These are phyloP conservation scores for Agrilus mali DNA, from an alignment of 2,888 invertebrate genomes.

Conservation along the genomic window DNA sequence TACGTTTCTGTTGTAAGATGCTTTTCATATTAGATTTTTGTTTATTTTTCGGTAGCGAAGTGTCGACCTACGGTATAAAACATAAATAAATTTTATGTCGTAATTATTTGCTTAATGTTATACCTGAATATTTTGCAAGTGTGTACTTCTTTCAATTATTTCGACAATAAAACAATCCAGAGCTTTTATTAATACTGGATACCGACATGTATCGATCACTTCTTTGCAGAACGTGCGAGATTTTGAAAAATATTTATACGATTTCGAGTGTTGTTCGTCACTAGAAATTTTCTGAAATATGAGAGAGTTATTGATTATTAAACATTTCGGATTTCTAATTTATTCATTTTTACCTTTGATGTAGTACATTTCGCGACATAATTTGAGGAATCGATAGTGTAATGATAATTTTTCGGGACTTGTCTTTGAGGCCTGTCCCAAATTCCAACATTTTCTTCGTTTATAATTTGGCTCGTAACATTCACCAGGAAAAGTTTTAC, in stretches of 20 bases:
- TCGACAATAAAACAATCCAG: conserved; percentile 54
- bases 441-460: conserved; percentile 39
- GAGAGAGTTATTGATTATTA: conserved; percentile 4
- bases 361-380: conserved; percentile 23
- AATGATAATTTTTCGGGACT: conserved; percentile 35
- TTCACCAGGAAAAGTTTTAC: conserved; percentile 30
- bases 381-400: conserved; percentile 30
- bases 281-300: conserved; percentile 7
- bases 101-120: neutral
- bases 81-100: neutral
- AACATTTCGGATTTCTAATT: neutral
- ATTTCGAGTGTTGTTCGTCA: conserved; percentile 4
- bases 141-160: conserved; percentile 54
- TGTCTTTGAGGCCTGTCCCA: conserved; percentile 49
- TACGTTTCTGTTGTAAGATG: conserved; percentile 73
- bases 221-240: conserved; percentile 53
- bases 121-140: conserved; percentile 54
- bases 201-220: conserved; percentile 42
- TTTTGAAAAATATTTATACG: conserved; percentile 37
- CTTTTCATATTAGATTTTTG: conserved; percentile 70
- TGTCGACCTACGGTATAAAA: conserved; percentile 37
- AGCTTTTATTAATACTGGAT: conserved; percentile 46
- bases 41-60: conserved; percentile 49
- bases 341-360: conserved; percentile 14
- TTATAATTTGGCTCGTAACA: conserved; percentile 21